phyloP scores from a whole-genome alignment of 2,797 vertebrate genomes.

The Cossypha heuglini region DNA sequence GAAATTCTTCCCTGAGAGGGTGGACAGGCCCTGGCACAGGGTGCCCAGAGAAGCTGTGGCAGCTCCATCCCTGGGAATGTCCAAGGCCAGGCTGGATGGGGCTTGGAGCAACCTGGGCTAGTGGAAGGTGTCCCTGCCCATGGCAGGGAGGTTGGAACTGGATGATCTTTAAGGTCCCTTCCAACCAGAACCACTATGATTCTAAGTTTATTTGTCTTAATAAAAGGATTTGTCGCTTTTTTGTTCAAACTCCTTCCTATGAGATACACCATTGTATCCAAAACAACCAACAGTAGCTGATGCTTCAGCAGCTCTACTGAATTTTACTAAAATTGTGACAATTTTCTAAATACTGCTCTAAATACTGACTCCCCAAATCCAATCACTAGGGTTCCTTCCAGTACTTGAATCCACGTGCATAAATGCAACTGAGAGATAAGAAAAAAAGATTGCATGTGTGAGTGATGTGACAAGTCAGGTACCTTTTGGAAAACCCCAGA shows the following conservation, averaged over 20 bases:
- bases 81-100: rapidly evolving
- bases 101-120: rapidly evolving
- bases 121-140: background rate
- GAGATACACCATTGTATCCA: background rate
- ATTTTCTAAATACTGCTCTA: background rate
- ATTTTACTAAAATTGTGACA: background rate
- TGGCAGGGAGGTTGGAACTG: rapidly evolving
- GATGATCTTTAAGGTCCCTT: background rate
- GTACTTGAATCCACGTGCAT: background rate
- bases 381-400: background rate
- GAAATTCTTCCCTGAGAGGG: rapidly evolving
- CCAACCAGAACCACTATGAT: background rate
- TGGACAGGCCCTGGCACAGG: background rate
- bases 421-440: background rate
- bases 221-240: background rate
- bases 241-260: background rate
- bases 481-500: background rate
- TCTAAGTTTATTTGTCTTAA: background rate
- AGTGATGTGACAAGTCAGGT: background rate
- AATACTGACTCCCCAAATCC: background rate
- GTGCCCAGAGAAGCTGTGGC: background rate
- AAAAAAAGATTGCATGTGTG: background rate
- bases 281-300: background rate
- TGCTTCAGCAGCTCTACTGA: background rate
- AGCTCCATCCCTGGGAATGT: background rate